Percentiles rank a stretch among this genome's conserved stretches.
Conservation (phyloP, 64 coral and sea anemone genomes). For the Acropora tenuis region DNA sequence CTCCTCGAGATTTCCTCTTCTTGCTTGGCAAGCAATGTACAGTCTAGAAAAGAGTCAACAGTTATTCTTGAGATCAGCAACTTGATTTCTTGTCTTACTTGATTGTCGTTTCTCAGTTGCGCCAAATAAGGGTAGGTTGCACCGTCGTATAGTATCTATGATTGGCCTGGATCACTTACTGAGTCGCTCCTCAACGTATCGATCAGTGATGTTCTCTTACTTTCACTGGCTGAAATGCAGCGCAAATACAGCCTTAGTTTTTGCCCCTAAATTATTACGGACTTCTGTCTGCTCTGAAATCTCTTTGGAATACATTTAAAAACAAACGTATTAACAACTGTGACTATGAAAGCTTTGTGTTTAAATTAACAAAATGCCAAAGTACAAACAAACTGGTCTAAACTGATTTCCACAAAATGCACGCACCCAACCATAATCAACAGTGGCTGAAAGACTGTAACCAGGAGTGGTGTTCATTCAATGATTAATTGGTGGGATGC, state of each 20-base stretch:
- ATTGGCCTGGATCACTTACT: slow-evolving; percentile 11
- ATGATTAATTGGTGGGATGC: neutral
- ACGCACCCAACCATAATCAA: neutral
- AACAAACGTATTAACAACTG: neutral
- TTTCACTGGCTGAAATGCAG: slow-evolving; percentile 15
- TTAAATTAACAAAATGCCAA: slow-evolving; percentile 31
- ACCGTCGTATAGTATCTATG: slow-evolving; percentile 8
- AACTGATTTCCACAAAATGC: slow-evolving; percentile 29
- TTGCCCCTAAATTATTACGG: slow-evolving; percentile 39
- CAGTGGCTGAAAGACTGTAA: slow-evolving; percentile 9
- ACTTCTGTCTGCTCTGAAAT: slow-evolving; percentile 33
- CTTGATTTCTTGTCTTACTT: slow-evolving; percentile 36
- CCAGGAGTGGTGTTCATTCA: neutral
- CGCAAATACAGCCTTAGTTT: slow-evolving; percentile 10
- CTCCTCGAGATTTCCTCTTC: slow-evolving; percentile 7
- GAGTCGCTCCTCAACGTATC: slow-evolving; percentile 17
- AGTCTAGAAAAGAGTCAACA: slow-evolving; percentile 35
- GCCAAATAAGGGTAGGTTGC: slow-evolving; percentile 33
- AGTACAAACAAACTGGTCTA: slow-evolving; percentile 25
- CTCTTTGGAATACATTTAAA: slow-evolving; percentile 5
- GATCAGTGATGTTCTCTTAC: too few species aligned
- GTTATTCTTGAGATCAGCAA: slow-evolving; percentile 37
- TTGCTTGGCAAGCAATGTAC: slow-evolving; percentile 36
- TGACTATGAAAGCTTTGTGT: neutral
- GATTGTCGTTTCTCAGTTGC: neutral